Conservation (phyloP, 1,140 invertebrate species). For the Homalodisca vitripennis region DNA sequence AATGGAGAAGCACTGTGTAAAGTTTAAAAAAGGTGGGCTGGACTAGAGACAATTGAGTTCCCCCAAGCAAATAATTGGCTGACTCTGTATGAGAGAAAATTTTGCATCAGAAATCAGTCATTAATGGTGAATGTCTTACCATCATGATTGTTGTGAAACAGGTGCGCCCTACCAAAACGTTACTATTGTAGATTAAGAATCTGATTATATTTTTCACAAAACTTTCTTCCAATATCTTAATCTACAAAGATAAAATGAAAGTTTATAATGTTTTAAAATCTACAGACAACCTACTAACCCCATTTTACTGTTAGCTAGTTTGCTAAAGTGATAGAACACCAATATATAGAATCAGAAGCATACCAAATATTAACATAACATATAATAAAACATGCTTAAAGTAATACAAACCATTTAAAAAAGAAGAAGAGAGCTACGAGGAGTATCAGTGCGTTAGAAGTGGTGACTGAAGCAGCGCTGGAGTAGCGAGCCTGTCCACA, state of each 20-base stretch:
- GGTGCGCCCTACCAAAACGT: too few species aligned
- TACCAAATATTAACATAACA: not conserved
- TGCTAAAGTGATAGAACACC: not conserved
- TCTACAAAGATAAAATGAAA: not conserved
- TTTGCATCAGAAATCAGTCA: too few species aligned
- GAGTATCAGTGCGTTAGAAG: conserved; percentile 50
- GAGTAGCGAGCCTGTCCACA: conserved; percentile 73
- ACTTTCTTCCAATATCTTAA: not conserved
- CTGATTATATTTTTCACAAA: too few species aligned
- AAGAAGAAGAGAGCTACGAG: conserved; percentile 46
- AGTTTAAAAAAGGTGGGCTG: too few species aligned
- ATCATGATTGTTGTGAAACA: too few species aligned
- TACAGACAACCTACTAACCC: not conserved
- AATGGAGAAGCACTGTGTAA: too few species aligned
- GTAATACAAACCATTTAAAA: conserved; percentile 31
- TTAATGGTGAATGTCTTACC: too few species aligned
- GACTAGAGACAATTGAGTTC: too few species aligned
- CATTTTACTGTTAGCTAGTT: not conserved
- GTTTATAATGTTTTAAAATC: not conserved
- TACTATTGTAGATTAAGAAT: too few species aligned
- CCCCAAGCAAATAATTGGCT: too few species aligned
- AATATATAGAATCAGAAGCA: not conserved
- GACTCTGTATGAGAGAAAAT: too few species aligned
- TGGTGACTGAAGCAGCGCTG: conserved; percentile 49
- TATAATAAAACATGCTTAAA: conserved; percentile 27